Conservation (phyloP, 1,140 invertebrate genomes). For the Penaeus indicus region DNA sequence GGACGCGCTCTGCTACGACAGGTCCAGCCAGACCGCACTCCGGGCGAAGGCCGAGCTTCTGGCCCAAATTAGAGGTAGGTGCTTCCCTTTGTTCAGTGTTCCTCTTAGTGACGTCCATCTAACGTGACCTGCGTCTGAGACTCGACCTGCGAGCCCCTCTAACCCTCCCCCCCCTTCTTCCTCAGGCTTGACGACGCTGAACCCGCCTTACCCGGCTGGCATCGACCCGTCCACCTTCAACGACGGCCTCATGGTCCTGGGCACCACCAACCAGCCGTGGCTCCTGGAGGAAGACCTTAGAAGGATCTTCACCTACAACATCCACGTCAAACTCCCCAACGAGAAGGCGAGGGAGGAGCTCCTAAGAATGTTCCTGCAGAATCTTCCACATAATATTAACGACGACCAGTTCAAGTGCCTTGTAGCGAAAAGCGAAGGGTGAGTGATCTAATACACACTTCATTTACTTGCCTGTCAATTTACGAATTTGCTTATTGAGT, state of each 20-base stretch:
- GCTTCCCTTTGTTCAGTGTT: background rate
- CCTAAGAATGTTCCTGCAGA: conserved; percentile 64
- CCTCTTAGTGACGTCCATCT: background rate
- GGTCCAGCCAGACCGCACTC: conserved; percentile 55
- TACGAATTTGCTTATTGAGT: background rate
- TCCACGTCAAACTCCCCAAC: conserved; percentile 64
- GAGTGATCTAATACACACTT: conserved; percentile 6
- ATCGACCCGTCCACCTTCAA: conserved; percentile 49
- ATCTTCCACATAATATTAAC: conserved; percentile 55
- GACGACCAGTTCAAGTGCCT: conserved; percentile 65
- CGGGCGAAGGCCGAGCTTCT: conserved; percentile 65
- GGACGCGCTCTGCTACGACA: conserved; percentile 55
- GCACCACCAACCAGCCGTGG: conserved; percentile 66
- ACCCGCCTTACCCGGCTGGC: conserved; percentile 55
- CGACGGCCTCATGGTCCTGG: conserved; percentile 60
- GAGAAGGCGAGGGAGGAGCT: conserved; percentile 65
- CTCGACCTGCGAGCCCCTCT: background rate
- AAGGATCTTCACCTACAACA: conserved; percentile 65
- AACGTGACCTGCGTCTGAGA: background rate
- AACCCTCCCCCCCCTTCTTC: background rate
- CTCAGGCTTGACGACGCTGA: conserved; percentile 60
- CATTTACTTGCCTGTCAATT: background rate
- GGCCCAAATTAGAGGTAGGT: conserved; percentile 64
- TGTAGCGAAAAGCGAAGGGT: conserved; percentile 66
- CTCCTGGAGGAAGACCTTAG: conserved; percentile 62